Conservation (phyloP, 2,888 invertebrate species). For the Ormyrus rosae region DNA sequence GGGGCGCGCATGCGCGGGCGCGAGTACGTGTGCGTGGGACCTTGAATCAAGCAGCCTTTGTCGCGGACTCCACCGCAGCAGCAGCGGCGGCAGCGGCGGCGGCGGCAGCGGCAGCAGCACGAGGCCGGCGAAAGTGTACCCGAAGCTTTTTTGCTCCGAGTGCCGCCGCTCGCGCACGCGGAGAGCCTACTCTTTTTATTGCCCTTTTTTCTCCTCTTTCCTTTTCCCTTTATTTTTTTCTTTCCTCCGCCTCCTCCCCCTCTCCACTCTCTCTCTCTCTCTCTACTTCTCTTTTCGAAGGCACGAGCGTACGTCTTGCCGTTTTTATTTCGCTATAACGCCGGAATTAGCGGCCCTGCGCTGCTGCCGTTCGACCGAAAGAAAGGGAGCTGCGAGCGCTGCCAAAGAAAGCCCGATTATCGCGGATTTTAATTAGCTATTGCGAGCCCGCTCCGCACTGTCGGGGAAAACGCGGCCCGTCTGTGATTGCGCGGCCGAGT, state of each 20-base stretch:
- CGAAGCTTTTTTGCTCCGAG: slow-evolving; percentile 65
- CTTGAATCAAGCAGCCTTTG: slow-evolving; percentile 76
- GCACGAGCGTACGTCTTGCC: slow-evolving; percentile 54
- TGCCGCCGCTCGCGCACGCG: slow-evolving; percentile 41
- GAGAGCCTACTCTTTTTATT: slow-evolving; percentile 45
- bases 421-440: slow-evolving; percentile 49
- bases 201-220: slow-evolving; percentile 55
- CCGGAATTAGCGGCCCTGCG: slow-evolving; percentile 60
- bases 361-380: neutral
- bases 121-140: slow-evolving; percentile 76
- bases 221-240: slow-evolving; percentile 49
- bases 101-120: slow-evolving; percentile 66
- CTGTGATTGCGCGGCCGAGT: slow-evolving; percentile 6
- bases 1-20: slow-evolving; percentile 56
- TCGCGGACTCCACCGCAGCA: slow-evolving; percentile 69
- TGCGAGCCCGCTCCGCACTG: slow-evolving; percentile 11
- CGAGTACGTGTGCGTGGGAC: slow-evolving; percentile 66
- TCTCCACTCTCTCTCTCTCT: neutral
- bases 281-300: slow-evolving; percentile 31
- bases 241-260: neutral
- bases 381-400: neutral
- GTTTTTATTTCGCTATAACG: slow-evolving; percentile 60
- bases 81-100: slow-evolving; percentile 26
- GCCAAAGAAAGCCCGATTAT: slow-evolving; percentile 41
- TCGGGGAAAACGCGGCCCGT: neutral